These are phyloP conservation scores for Danio aesculapii DNA, from an alignment of 2,797 vertebrate genomes.

Conservation along the genomic window DNA sequence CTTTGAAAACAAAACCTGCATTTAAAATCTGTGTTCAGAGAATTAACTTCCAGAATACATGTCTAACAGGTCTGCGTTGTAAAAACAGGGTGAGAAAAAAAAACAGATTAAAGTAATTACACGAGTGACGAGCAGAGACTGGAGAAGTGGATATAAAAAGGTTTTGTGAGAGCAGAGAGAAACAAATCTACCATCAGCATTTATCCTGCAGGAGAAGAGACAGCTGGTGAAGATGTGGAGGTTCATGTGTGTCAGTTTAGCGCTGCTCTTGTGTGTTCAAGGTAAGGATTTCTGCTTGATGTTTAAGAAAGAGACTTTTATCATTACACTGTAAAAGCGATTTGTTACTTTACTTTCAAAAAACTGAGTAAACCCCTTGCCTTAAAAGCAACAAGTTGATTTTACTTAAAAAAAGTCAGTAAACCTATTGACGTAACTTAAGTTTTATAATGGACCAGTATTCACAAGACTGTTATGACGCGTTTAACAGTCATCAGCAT, in stretches of 20 bases:
- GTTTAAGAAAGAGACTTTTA: not conserved
- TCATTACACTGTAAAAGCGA: too few species aligned
- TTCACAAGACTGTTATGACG: too few species aligned
- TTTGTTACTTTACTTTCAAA: too few species aligned
- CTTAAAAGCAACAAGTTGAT: too few species aligned
- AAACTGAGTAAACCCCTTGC: too few species aligned
- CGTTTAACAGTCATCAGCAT: too few species aligned
- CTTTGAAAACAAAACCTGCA: not conserved
- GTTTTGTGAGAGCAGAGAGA: not conserved
- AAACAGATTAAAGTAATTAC: conserved; percentile 5
- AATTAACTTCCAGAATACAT: conserved; percentile 2
- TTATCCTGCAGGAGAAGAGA: not conserved
- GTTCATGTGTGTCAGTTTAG: conserved; percentile 25
- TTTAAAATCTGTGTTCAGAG: not conserved
- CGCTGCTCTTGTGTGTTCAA: conserved; percentile 19
- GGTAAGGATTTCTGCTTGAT: conserved; percentile 25
- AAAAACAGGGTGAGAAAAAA: not conserved
- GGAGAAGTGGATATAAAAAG: conserved; percentile 19
- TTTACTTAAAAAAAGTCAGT: too few species aligned
- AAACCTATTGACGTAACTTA: too few species aligned
- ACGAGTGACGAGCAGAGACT: not conserved
- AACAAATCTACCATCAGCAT: not conserved
- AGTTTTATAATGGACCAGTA: too few species aligned
- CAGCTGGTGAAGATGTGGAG: conserved; percentile 37
- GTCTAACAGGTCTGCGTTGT: not conserved